Base-by-base conservation (phyloP, 1,140 invertebrate genomes). In the Drosophila truncata region DNA sequence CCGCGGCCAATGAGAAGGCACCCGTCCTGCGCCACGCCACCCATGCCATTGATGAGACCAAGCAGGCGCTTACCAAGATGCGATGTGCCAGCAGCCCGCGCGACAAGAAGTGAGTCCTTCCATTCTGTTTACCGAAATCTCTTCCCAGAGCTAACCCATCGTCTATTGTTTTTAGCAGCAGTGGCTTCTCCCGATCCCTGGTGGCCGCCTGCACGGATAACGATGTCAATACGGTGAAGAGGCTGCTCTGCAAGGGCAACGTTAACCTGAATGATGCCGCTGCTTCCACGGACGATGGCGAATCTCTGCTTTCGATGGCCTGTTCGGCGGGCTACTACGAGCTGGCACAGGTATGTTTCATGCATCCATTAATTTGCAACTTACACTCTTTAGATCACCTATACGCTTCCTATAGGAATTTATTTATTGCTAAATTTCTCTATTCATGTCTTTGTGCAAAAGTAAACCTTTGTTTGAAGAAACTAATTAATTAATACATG, bases 321-420 rank as follows among this genome's bases (percentile, higher is more conserved):
- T 98, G 97, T 93, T 97, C 97, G 58, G 97, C 98, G 47, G 98
- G 98, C 35, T 98, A 98, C 93, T 98, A 97, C 94, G 98, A 98
- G 93, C 94, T 98, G 75, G 98, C 97, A 70, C 97, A 98, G 95
- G 96, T 97, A 93, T 91, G 83, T 70, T 80, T 13, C 6, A 18
- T 25, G 4, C 9, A 20, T 10, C 4, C 8, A 27, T 1, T 4
- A 49, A 25, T 10, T 8, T 2, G 8, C 0, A 3, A 25, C 23
- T 14, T 25, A 25, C n/a, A n/a, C 46, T 27, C 8, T 9, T n/a
- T 10, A 14, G 23, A 7, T 23, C 9, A 41, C 3, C 16, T 41
- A 31, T 31, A 31, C 11, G 10, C 13, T 13, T 4, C 1, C 33
- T 33, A 33, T 4, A 33, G 11, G 11, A 33, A 33, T 33, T 11